phyloP scores from a whole-genome alignment of 2,888 invertebrate genomes.

The Agrotis clavis region DNA sequence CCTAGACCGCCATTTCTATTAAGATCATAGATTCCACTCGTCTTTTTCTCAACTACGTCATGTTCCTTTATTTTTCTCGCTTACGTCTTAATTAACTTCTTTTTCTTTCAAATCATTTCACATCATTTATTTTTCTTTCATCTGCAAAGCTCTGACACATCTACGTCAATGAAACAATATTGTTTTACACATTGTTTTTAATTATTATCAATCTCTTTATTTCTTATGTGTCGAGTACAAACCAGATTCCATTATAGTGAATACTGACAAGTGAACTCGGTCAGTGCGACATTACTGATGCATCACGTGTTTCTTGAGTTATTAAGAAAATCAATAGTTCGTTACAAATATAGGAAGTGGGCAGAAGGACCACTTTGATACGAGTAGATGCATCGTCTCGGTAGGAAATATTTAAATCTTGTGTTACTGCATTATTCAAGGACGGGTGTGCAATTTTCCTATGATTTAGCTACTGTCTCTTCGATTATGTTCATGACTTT shows the following conservation, averaged over 20 bases:
- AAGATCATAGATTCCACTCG: not conserved
- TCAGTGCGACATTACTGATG: slow-evolving; percentile 10
- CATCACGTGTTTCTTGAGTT: slow-evolving; percentile 23
- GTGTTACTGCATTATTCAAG: not conserved
- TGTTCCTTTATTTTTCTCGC: no score
- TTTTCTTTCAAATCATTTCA: no score
- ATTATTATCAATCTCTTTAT: slow-evolving; percentile 4
- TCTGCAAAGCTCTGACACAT: not conserved
- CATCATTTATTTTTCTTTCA: not conserved
- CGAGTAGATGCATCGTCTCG: no score
- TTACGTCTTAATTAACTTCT: no score
- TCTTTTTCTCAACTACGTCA: not conserved
- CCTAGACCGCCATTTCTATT: not conserved
- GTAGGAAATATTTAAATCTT: no score
- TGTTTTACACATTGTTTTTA: not conserved
- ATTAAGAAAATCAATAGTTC: slow-evolving; percentile 35
- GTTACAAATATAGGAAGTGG: not conserved
- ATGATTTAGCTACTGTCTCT: no score
- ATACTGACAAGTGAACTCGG: slow-evolving; percentile 27
- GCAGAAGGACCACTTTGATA: slow-evolving; percentile 9
- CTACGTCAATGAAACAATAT: not conserved
- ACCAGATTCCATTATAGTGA: slow-evolving; percentile 35
- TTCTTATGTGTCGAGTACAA: slow-evolving; percentile 20
- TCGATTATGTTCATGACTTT: no score
- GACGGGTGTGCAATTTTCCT: no score